These are phyloP conservation scores for Thunnus maccoyii DNA, from an alignment of 2,113 vertebrate genomes.

Conservation along the genomic window DNA sequence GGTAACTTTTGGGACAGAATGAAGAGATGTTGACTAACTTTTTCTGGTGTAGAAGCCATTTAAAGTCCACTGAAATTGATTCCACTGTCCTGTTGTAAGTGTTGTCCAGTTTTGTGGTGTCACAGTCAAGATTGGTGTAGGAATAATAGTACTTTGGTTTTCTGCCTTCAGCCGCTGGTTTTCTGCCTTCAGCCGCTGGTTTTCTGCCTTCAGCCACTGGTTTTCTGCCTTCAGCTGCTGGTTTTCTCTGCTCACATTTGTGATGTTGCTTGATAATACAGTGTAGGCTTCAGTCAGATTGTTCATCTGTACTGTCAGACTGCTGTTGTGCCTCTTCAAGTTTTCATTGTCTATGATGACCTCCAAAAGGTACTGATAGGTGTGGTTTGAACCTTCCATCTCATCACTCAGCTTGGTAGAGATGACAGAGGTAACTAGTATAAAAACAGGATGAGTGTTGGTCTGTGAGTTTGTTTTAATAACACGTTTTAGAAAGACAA, in stretches of 20 bases:
- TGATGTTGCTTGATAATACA: neutral
- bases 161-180: too few relatives aligned
- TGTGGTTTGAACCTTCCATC: neutral
- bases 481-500: too few relatives aligned
- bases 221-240: neutral
- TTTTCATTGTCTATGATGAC: neutral
- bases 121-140: too few relatives aligned
- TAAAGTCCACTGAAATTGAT: too few relatives aligned
- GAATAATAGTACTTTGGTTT: too few relatives aligned
- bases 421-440: conserved; percentile 12
- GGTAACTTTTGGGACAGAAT: too few relatives aligned
- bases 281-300: neutral
- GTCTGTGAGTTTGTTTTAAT: neutral
- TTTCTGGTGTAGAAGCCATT: too few relatives aligned
- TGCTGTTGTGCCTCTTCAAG: neutral
- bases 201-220: neutral
- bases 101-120: too few relatives aligned
- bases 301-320: neutral
- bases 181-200: too few relatives aligned
- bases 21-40: too few relatives aligned
- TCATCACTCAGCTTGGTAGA: neutral
- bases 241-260: neutral
- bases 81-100: too few relatives aligned
- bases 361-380: too few relatives aligned
- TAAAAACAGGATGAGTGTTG: neutral